Base-by-base conservation (phyloP, 1,140 invertebrate genomes). In the Schlechtendalia chinensis region DNA sequence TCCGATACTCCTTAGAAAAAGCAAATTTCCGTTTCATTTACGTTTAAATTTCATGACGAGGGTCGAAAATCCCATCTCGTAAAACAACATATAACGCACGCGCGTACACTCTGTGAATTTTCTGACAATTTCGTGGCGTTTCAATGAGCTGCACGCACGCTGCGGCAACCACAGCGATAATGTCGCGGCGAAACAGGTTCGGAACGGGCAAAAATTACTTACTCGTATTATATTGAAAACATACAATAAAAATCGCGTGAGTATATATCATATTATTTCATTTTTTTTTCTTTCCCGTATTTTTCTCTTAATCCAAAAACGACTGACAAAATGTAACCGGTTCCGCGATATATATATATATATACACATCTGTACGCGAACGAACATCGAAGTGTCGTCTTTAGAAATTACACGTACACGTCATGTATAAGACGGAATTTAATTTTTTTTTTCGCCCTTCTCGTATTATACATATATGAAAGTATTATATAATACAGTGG, bases 221-320 rank as follows among this genome's bases (percentile, higher is more conserved):
- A 39, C 32, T 8, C 32, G 32, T 39, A 39, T 39, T 39, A 39
- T 39, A 39, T 39, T 8, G 32, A 39, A 39, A 39, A 39, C 32
- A 8, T 39, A 39, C 8, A 39, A 39, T 39, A 39, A 39, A 4
- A 39, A 39, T 39, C 32, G 32, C 32, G 3, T 39, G 8, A 3
- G 32, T 39, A 39, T 39, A 39, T 39, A 39, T 39, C 32, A 8
- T 39, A 39, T 39, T 39, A 39, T 39, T 39, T 39, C 32, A 8
- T 39, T 4, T 8, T 8, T n/a, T 39, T 39, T 63, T 61, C 29
- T 63, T 32, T 32, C 16, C 19, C 19, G 2, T 61, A n/a, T 67
- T 22, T 67, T 67, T 67, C 29, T 39, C n/a, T 67, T 67, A 67
- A 67, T 22, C 63, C 63, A 39, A 67, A 65, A 39, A 67, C n/a